Conservation (phyloP, 2,888 invertebrate species). For the Bembecia ichneumoniformis region DNA sequence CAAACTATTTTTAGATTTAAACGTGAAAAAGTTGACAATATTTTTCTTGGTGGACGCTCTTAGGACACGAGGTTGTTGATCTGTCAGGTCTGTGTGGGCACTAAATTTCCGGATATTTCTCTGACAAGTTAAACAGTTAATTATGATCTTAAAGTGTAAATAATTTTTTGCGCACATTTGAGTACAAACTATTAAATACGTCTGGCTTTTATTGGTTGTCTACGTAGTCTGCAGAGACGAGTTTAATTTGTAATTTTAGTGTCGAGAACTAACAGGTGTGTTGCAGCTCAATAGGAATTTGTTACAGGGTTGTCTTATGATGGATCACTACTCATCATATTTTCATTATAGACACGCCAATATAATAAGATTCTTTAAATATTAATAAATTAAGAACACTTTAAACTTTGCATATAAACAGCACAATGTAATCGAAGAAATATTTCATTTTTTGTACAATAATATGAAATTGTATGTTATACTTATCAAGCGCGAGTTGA, state of each 20-base stretch:
- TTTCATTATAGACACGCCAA: background rate
- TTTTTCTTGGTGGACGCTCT: background rate
- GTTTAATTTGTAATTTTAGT: background rate
- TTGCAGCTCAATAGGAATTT: background rate
- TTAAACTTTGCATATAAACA: no score
- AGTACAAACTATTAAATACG: no score
- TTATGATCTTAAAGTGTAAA: no score
- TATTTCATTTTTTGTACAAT: no score
- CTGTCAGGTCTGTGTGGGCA: conserved; percentile 6
- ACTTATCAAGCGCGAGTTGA: no score
- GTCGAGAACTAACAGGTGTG: background rate
- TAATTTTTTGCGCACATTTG: no score
- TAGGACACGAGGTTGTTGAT: conserved; percentile 11
- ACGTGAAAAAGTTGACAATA: conserved; percentile 36
- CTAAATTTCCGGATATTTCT: conserved; percentile 7
- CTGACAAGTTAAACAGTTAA: conserved; percentile 4
- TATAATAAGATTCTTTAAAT: no score
- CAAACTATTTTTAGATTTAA: conserved; percentile 43
- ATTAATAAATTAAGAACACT: no score
- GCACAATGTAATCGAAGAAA: no score
- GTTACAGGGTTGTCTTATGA: background rate
- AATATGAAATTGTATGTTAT: no score
- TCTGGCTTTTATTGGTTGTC: no score
- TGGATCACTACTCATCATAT: background rate
- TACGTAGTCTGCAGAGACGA: background rate